Conservation (phyloP, 2,888 invertebrate species). For the Tupiocoris notatus region DNA sequence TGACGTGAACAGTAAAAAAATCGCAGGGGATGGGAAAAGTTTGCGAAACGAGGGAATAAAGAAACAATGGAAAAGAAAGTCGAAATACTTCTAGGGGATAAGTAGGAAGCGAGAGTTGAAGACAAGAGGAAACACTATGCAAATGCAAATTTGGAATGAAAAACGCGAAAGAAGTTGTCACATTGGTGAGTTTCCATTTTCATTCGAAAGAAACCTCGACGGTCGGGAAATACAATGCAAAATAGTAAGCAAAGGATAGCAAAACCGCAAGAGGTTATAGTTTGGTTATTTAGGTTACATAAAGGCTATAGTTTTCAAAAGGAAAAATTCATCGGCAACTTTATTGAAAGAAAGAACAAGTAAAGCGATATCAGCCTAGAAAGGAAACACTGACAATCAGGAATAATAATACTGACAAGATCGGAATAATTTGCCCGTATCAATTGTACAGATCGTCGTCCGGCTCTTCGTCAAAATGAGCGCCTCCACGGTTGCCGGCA, state of each 20-base stretch:
- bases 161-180: not conserved
- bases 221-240: too few species aligned
- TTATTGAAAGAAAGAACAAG: too few species aligned
- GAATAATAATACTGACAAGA: not conserved
- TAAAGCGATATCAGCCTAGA: not conserved
- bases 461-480: slow-evolving; percentile 72
- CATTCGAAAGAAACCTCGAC: too few species aligned
- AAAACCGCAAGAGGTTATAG: too few species aligned
- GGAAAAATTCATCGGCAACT: too few species aligned
- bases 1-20: not conserved
- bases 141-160: slow-evolving; percentile 1
- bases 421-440: not conserved
- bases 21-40: not conserved
- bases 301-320: too few species aligned
- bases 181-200: not conserved
- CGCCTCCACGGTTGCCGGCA: slow-evolving; percentile 58
- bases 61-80: not conserved
- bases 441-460: slow-evolving; percentile 95
- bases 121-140: not conserved
- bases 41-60: not conserved
- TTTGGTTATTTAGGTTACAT: too few species aligned
- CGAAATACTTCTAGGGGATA: not conserved
- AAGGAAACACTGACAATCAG: not conserved
- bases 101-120: not conserved
- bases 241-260: too few species aligned